Evolutionary conservation across 2,113 vertebrate genomes (phyloP), one percentile per base, ranked within the genome.

Genomic region (Thamnophis sirtalis): DNA sequence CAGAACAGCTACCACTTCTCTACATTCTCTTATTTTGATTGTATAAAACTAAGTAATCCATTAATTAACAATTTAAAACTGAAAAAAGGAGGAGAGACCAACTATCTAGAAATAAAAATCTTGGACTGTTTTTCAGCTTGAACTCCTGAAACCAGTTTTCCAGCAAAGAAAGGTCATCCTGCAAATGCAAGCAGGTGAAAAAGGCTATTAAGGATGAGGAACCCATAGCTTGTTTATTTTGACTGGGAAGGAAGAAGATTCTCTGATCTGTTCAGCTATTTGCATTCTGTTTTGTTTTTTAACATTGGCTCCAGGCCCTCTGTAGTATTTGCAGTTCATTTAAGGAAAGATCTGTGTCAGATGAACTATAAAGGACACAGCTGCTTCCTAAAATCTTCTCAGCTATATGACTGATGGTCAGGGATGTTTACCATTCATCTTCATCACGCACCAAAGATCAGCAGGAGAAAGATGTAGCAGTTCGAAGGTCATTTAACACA

Each of bases 401-500:
- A 95, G 92, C 68, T n/a, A 22, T 50, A 90, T 95, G 96, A 96
- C 90, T 86, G 87, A 96, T 94, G 85, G 73, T 19, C 87, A 92
- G 26, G 92, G 80, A 95, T 95, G 95, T 4, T 73, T 92, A 89
- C 48, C 91, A 94, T 96, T 89, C 94, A 84, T 96, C 94, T 92
- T 95, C 94, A 96, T 95, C 93, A 94, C 92, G 95, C 95, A 90
- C 84, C 92, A 58, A 90, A 96, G 94, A 96, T 95, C 95, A 96
- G 88, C 50, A 93, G 95, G 93, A 87, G 93, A 96, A 87, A 94
- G 96, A 89, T 63, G 33, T 94, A 96, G 94, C 91, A 96, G 95
- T 94, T 86, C 93, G 87, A 96, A 96, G 95, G 95, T 95, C 95
- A 93, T 94, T 92, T 92, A 95, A 51, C 93, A 89, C 53, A 93